These are phyloP conservation scores for Drosophila tani DNA, from an alignment of 1,140 invertebrate genomes.

Conservation along the genomic window DNA sequence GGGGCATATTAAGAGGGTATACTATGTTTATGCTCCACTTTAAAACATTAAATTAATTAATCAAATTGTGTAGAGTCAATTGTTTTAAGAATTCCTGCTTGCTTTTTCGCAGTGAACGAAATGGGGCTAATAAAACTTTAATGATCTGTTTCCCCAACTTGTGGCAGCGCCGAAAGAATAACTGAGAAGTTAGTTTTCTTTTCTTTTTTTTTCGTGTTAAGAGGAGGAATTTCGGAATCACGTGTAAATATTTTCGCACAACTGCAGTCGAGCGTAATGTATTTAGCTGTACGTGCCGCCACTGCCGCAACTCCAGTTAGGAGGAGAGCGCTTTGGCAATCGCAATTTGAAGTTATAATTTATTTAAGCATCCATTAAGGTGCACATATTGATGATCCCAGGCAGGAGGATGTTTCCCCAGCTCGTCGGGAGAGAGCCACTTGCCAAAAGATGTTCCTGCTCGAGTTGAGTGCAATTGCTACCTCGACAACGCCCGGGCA, in stretches of 20 bases:
- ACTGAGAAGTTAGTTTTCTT: constrained; percentile 37
- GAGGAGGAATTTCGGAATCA: constrained; percentile 44
- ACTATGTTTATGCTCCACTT: too few relatives aligned
- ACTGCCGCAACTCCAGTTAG: constrained; percentile 25
- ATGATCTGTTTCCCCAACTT: constrained; percentile 26
- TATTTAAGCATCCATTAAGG: constrained; percentile 82
- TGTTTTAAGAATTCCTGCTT: neutral
- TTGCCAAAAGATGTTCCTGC: constrained; percentile 4
- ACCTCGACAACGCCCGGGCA: constrained; percentile 52
- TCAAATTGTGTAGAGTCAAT: constrained; percentile 1
- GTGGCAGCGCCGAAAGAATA: constrained; percentile 23
- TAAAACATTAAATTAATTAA: neutral
- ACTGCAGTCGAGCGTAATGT: constrained; percentile 76
- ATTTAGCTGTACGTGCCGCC: constrained; percentile 75
- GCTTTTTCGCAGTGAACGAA: constrained; percentile 4
- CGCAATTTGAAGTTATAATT: constrained; percentile 83
- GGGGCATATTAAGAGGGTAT: too few relatives aligned
- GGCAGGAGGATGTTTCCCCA: constrained; percentile 13
- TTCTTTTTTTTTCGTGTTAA: constrained; percentile 30
- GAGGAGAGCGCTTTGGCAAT: constrained; percentile 50
- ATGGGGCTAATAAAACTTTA: constrained; percentile 72
- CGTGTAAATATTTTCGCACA: constrained; percentile 78
- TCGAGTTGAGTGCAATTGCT: constrained; percentile 55
- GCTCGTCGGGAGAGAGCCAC: constrained; percentile 6
- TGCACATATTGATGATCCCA: constrained; percentile 74